Evolutionary conservation across 2,888 invertebrate species (phyloP).

Genomic region (Lingula anatina): DNA sequence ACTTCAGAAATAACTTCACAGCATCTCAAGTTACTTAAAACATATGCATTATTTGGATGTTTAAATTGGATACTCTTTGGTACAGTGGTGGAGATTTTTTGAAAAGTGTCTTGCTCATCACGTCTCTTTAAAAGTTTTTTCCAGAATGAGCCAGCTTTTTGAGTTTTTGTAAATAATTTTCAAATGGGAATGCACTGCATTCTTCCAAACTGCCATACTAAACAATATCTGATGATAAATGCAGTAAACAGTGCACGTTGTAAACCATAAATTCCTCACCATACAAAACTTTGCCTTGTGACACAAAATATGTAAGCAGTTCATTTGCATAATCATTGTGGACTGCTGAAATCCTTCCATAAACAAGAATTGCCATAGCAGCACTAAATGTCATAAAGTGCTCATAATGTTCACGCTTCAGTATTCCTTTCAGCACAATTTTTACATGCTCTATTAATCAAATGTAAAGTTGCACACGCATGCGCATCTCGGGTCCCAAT

Average conservation of each 20-base stretch:
- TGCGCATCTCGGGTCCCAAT: no score
- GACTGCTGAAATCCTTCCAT: neutral
- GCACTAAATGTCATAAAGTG: constrained; percentile 6
- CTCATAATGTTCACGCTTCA: neutral
- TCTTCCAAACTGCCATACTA: constrained; percentile 6
- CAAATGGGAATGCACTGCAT: constrained; percentile 9
- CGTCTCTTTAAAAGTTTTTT: constrained; percentile 3
- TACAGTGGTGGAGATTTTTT: neutral
- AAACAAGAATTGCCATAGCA: constrained; percentile 4
- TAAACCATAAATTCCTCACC: constrained; percentile 8
- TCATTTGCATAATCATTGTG: constrained; percentile 5
- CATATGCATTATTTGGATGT: constrained; percentile 4
- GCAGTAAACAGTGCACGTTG: constrained; percentile 8
- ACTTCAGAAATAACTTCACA: constrained; percentile 1
- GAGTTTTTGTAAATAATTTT: constrained; percentile 8
- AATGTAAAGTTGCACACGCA: no score
- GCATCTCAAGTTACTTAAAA: neutral
- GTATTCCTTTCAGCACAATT: constrained; percentile 3
- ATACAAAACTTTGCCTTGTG: constrained; percentile 4
- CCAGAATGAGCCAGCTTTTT: no score
- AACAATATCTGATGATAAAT: constrained; percentile 5
- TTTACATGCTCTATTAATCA: no score
- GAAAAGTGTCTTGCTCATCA: neutral
- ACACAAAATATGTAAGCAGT: constrained; percentile 6
- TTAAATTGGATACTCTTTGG: neutral